phyloP scores from a whole-genome alignment of 2,113 vertebrate genomes.

The Atrichornis clamosus region DNA sequence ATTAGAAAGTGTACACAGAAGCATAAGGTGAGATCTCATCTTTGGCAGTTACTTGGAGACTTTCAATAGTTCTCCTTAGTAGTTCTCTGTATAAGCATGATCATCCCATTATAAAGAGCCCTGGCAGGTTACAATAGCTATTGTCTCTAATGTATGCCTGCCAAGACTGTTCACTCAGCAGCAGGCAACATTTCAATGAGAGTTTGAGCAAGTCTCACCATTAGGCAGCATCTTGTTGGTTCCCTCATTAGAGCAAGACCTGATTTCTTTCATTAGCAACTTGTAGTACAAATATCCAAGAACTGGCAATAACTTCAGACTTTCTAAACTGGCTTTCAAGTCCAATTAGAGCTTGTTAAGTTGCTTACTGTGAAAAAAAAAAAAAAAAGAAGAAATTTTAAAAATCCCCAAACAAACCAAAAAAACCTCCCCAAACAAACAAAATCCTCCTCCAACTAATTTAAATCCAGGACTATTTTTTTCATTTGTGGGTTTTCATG shows the following conservation, averaged over 20 bases:
- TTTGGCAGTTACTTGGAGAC: background rate
- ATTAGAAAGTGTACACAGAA: background rate
- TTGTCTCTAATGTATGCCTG: background rate
- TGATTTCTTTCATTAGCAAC: constrained; percentile 12
- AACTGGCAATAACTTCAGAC: background rate
- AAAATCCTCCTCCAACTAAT: background rate
- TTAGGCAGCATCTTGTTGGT: background rate
- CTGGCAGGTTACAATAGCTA: background rate
- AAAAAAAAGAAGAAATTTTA: background rate
- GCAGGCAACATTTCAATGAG: background rate
- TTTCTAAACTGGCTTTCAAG: background rate
- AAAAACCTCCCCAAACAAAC: background rate
- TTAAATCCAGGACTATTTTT: background rate
- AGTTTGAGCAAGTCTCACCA: background rate
- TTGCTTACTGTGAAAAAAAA: background rate
- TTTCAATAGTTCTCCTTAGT: background rate
- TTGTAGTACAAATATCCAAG: background rate
- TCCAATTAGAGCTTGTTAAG: background rate
- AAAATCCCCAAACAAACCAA: background rate
- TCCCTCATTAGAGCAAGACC: background rate
- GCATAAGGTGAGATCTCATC: background rate
- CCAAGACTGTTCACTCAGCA: constrained; percentile 1
- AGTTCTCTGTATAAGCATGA: background rate
- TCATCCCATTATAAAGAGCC: background rate
- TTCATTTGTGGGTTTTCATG: background rate